phyloP scores from a whole-genome alignment of 2,113 vertebrate species.

The Vulpes vulpes region DNA sequence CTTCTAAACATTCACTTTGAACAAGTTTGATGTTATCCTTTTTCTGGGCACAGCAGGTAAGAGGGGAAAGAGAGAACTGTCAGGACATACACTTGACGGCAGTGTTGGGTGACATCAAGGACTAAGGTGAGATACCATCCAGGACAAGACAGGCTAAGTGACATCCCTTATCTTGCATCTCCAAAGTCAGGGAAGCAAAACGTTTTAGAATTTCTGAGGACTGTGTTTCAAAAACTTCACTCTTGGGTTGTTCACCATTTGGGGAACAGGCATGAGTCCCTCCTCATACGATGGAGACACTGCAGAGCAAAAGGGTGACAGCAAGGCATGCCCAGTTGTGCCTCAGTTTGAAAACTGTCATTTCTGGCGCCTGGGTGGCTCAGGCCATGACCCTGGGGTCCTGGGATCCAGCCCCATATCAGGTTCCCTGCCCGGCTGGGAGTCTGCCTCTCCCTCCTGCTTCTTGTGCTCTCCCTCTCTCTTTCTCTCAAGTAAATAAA shows the following conservation, averaged over 20 bases:
- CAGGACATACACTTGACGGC: neutral
- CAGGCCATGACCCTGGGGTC: too few species aligned
- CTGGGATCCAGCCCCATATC: too few species aligned
- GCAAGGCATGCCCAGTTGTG: neutral
- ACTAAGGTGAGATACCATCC: neutral
- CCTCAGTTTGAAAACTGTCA: neutral
- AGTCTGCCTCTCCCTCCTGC: too few species aligned
- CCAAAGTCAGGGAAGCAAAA: neutral
- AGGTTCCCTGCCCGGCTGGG: too few species aligned
- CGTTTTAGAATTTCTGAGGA: neutral
- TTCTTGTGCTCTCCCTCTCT: too few species aligned
- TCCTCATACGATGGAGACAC: rapidly evolving
- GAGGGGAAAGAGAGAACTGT: neutral
- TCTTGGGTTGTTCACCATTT: neutral
- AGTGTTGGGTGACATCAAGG: neutral
- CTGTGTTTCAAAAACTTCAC: neutral
- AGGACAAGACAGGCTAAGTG: neutral
- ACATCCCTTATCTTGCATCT: neutral
- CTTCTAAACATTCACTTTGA: neutral
- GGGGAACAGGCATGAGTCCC: neutral
- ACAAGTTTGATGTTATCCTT: neutral
- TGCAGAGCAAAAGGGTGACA: too few species aligned
- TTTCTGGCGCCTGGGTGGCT: too few species aligned
- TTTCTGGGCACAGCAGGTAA: neutral
- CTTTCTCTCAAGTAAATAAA: too few species aligned